Percentiles rank a stretch among this genome's conserved stretches.
These are phyloP conservation scores for Cheilosia soror DNA, from an alignment of 2,888 invertebrate genomes.

Conservation along the genomic window DNA sequence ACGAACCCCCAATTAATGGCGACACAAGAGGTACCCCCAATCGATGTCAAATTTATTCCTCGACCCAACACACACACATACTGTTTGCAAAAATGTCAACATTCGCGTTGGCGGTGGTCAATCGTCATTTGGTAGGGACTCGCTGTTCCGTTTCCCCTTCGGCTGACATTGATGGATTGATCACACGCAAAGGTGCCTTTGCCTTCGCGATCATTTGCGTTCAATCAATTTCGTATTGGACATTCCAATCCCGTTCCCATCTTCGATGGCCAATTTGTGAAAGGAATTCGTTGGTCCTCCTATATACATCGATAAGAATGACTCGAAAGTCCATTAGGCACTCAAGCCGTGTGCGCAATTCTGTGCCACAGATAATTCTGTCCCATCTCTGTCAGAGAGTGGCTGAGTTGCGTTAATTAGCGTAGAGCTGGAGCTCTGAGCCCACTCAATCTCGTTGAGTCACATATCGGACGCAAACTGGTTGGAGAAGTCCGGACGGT, in stretches of 20 bases:
- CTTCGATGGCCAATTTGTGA: slow-evolving; percentile 46
- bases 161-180: slow-evolving; percentile 67
- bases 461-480: slow-evolving; percentile 16
- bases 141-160: not conserved
- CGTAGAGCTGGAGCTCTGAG: slow-evolving; percentile 12
- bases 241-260: slow-evolving; percentile 24
- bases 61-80: slow-evolving; percentile 22
- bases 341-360: slow-evolving; percentile 62
- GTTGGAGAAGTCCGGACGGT: slow-evolving; percentile 28
- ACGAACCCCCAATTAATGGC: slow-evolving; percentile 52
- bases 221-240: slow-evolving; percentile 48
- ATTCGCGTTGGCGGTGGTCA: slow-evolving; percentile 64
- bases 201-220: slow-evolving; percentile 60
- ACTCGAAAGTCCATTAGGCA: slow-evolving; percentile 71
- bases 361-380: slow-evolving; percentile 46
- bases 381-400: slow-evolving; percentile 25
- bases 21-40: slow-evolving; percentile 37
- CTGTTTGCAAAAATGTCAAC: slow-evolving; percentile 39
- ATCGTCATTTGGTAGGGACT: slow-evolving; percentile 4
- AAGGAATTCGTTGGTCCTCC: slow-evolving; percentile 21
- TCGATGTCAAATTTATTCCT: slow-evolving; percentile 32
- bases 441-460: slow-evolving; percentile 42
- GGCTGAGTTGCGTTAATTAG: slow-evolving; percentile 65
- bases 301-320: not conserved
- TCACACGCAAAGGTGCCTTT: slow-evolving; percentile 58